phyloP scores from a whole-genome alignment of 2,113 vertebrate species.

The Xenotilapia leptura region DNA sequence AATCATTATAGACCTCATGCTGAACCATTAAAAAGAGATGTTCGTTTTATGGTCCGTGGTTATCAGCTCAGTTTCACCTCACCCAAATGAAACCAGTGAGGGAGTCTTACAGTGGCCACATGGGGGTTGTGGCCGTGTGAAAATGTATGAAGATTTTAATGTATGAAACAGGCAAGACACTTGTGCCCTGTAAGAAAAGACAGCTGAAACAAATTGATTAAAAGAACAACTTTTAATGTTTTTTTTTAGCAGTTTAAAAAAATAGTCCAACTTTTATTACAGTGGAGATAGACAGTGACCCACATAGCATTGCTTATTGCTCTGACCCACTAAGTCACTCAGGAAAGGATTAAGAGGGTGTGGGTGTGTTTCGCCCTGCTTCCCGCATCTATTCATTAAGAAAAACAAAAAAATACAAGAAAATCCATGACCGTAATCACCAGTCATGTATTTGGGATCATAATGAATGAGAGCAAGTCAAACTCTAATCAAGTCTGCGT shows the following conservation, averaged over 20 bases:
- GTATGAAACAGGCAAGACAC: neutral
- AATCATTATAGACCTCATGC: neutral
- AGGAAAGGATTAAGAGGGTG: conserved; percentile 11
- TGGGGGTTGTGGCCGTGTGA: neutral
- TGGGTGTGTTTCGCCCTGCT: neutral
- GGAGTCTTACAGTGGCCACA: neutral
- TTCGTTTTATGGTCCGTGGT: neutral
- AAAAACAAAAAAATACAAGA: neutral
- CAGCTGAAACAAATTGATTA: neutral
- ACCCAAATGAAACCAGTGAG: neutral
- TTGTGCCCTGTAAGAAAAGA: neutral
- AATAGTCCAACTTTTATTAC: neutral
- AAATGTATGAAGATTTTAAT: neutral
- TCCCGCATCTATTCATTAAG: neutral
- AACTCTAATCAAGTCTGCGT: neutral
- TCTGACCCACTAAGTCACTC: conserved; percentile 36
- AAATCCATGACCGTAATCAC: neutral
- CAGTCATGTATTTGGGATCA: neutral
- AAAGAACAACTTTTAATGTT: neutral
- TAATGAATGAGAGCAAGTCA: neutral
- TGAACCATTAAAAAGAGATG: neutral
- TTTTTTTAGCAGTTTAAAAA: neutral
- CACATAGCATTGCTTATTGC: conserved; percentile 20
- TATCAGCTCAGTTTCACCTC: neutral
- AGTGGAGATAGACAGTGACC: conserved; percentile 12